Evolutionary conservation across 2,113 vertebrate species (phyloP).

Genomic region (Phyllostomus discolor): DNA sequence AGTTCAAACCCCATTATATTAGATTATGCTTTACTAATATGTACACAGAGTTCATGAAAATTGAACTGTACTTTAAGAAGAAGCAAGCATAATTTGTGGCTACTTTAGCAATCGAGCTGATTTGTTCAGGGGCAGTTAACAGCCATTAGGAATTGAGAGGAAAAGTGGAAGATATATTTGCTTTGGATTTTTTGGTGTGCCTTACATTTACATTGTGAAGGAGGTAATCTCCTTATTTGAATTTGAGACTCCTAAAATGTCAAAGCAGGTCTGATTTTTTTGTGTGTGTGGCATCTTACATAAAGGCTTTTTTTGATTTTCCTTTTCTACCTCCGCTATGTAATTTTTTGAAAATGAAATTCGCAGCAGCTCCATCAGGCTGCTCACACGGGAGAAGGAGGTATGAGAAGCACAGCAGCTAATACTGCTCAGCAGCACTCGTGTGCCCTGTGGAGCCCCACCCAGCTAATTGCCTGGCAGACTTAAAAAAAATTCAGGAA

Average conservation of each 20-base stretch:
- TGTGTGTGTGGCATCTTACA: constrained; percentile 39
- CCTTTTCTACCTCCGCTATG: constrained; percentile 39
- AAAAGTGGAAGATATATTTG: constrained; percentile 76
- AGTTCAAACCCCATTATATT: constrained; percentile 70
- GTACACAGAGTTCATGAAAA: constrained; percentile 79
- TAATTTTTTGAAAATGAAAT: constrained; percentile 60
- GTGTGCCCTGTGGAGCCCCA: constrained; percentile 57
- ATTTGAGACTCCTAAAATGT: constrained; percentile 23
- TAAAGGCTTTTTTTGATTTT: constrained; percentile 21
- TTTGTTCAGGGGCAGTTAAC: constrained; percentile 80
- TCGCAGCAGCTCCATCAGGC: constrained; percentile 31
- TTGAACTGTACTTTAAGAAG: constrained; percentile 80
- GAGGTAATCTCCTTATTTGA: constrained; percentile 67
- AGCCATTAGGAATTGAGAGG: constrained; percentile 79
- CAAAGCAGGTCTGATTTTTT: constrained; percentile 56
- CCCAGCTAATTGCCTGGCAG: constrained; percentile 71
- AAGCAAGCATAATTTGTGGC: constrained; percentile 78
- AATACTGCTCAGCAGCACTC: constrained; percentile 32
- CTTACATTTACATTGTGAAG: constrained; percentile 70
- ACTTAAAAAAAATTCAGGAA: constrained; percentile 56
- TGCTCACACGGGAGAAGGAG: constrained; percentile 45
- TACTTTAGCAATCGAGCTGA: constrained; percentile 76
- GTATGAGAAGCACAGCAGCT: constrained; percentile 34
- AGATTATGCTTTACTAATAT: constrained; percentile 76
- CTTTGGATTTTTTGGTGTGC: constrained; percentile 76